phyloP scores from a whole-genome alignment of 2,888 invertebrate genomes.

The Lymantria monacha region DNA sequence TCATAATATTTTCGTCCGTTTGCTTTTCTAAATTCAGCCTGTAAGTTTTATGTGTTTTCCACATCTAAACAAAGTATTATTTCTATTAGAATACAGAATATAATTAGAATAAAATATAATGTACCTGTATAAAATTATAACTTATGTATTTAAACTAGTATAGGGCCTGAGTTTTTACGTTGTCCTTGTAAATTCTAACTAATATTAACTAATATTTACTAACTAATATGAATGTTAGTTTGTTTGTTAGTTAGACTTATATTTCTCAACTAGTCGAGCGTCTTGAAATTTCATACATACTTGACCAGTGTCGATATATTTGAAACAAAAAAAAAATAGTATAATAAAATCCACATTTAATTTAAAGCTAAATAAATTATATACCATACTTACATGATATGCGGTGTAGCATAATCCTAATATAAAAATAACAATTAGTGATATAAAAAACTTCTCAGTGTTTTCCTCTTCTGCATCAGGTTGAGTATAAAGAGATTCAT shows the following conservation, averaged over 20 bases:
- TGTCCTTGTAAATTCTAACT: too few relatives aligned
- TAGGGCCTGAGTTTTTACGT: too few relatives aligned
- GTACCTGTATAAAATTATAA: neutral
- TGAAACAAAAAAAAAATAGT: too few relatives aligned
- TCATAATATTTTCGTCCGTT: constrained; percentile 88
- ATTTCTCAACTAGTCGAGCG: too few relatives aligned
- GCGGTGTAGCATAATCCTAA: constrained; percentile 80
- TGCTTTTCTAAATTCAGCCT: constrained; percentile 87
- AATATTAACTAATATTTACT: too few relatives aligned
- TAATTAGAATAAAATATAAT: neutral
- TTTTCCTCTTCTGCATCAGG: constrained; percentile 90
- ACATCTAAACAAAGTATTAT: constrained; percentile 71
- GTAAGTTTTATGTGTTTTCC: constrained; percentile 88
- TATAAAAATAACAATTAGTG: constrained; percentile 88
- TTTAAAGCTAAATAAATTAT: too few relatives aligned
- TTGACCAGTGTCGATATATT: too few relatives aligned
- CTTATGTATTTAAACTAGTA: too few relatives aligned
- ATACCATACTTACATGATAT: constrained; percentile 84
- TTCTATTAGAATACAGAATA: neutral
- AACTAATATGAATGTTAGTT: too few relatives aligned
- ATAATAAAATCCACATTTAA: too few relatives aligned
- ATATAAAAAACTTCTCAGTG: constrained; percentile 90
- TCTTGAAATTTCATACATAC: too few relatives aligned
- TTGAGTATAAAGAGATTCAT: constrained; percentile 88
- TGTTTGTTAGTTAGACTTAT: too few relatives aligned